These are phyloP conservation scores for Anagyrus pseudococci DNA, from an alignment of 2,888 invertebrate genomes.

Conservation along the genomic window DNA sequence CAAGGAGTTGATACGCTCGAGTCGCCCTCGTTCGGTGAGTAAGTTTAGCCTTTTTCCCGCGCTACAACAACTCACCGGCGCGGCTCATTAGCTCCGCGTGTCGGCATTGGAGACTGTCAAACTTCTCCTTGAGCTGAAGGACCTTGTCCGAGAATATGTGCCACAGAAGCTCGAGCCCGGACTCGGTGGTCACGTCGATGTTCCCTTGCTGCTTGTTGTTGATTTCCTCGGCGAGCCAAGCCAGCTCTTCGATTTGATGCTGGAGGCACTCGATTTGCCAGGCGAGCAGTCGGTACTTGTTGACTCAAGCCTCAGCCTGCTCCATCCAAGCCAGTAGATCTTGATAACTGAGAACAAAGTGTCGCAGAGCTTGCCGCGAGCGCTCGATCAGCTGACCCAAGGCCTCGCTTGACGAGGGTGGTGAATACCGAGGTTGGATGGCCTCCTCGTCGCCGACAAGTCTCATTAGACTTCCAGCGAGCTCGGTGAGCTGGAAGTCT, in stretches of 20 bases:
- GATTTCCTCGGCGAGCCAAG: constrained; percentile 88
- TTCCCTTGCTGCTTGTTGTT: constrained; percentile 84
- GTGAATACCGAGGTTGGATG: constrained; percentile 79
- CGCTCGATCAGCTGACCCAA: constrained; percentile 82
- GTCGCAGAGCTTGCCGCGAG: constrained; percentile 87
- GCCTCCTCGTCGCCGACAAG: constrained; percentile 94
- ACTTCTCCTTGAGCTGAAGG: constrained; percentile 88
- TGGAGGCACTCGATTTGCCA: constrained; percentile 91
- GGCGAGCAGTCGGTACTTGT: constrained; percentile 81
- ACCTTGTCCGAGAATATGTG: constrained; percentile 95
- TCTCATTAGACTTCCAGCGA: constrained; percentile 87
- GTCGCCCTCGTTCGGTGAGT: constrained; percentile 85
- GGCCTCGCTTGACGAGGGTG: constrained; percentile 81
- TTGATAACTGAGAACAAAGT: constrained; percentile 89
- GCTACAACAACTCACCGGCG: constrained; percentile 81
- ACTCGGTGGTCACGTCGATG: constrained; percentile 89
- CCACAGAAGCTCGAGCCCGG: constrained; percentile 92
- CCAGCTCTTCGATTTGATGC: constrained; percentile 91
- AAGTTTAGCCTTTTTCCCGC: constrained; percentile 89
- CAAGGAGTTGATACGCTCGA: constrained; percentile 87
- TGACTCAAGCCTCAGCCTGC: constrained; percentile 82
- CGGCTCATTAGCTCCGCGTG: constrained; percentile 86
- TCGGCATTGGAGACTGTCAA: constrained; percentile 87
- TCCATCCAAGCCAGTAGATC: constrained; percentile 96
- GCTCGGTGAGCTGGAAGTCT: constrained; percentile 87